Base-by-base conservation (phyloP, 2,888 invertebrate genomes). In the Apamea monoglypha region DNA sequence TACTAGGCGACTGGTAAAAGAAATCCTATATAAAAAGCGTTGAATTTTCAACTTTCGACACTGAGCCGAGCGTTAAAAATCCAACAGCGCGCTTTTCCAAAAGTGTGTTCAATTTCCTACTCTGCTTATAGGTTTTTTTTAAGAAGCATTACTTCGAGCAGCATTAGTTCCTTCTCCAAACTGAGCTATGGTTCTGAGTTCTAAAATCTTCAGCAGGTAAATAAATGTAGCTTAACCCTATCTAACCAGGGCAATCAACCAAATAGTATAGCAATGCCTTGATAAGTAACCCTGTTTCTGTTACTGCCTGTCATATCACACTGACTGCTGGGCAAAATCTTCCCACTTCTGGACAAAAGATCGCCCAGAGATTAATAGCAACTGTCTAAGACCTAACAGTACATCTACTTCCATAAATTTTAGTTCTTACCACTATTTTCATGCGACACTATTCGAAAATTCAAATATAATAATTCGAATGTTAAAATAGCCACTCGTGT, bases 401-500 rank as follows among this genome's bases (percentile, higher is more conserved):
- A 10, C n/a, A 79, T 50, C 8, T 40, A 25, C 18, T 64, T 2
- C 5, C 7, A 21, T 3, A 14, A 47, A 40, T 50, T 70, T 25
- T 44, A 44, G 16, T 4, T 53, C 14, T 44, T 50, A 32, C 6
- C 14, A 29, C 1, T 61, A 56, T 82, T 82, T 82, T 36, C 18
- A 36, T 63, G 32, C 36, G 63, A 36, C 53, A 36, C 2, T 18
- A 44, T 47, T 63, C 47, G 50, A 61, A 59, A 74, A 63, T 86
- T 71, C 29, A 36, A 69, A 75, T 47, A 40, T 40, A 12, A 66
- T 74, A 74, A 73, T 64, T 79, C 50, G 70, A 79, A 77, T 79
- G 61, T 76, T 78, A 61, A 76, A 90, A 86, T 90, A 84, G 64
- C 70, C 78, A 36, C 84, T 59, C 78, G 56, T 81, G 71, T 87